Percentiles rank a stretch among this genome's conserved stretches.
Conservation (phyloP, 2,888 invertebrate genomes). For the Smittia aterrima region DNA sequence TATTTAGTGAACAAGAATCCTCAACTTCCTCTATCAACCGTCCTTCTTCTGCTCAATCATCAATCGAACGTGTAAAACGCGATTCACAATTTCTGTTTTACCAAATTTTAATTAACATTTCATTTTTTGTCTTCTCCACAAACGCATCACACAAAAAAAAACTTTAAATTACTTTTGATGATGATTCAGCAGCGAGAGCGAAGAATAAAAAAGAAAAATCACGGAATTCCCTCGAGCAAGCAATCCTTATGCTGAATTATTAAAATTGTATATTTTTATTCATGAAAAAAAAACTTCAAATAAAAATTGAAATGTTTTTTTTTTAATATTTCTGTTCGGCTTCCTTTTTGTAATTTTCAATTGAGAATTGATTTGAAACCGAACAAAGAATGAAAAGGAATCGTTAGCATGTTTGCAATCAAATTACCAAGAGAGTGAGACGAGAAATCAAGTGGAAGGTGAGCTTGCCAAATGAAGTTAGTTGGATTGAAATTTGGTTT, state of each 20-base stretch:
- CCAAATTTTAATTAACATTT: conserved; percentile 20
- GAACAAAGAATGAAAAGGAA: conserved; percentile 2
- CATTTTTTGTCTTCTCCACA: background rate
- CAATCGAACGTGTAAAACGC: background rate
- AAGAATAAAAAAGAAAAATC: background rate
- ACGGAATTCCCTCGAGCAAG: conserved; percentile 8
- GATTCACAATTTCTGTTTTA: background rate
- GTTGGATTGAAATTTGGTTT: no score
- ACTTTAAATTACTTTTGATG: conserved; percentile 8
- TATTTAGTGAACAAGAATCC: no score
- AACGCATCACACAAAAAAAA: background rate
- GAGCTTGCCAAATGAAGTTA: no score
- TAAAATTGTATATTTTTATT: conserved; percentile 20
- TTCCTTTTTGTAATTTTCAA: background rate
- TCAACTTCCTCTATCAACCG: no score
- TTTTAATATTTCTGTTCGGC: background rate
- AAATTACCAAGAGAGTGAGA: background rate
- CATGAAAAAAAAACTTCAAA: conserved; percentile 2
- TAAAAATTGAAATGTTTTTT: conserved; percentile 1
- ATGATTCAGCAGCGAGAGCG: background rate
- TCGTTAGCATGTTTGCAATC: background rate
- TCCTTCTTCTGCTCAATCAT: background rate
- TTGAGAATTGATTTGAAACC: background rate
- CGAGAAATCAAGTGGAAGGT: no score
- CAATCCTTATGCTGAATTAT: conserved; percentile 2